Conservation (phyloP, 2,797 vertebrate genomes). For the Myoxocephalus aenaeus region DNA sequence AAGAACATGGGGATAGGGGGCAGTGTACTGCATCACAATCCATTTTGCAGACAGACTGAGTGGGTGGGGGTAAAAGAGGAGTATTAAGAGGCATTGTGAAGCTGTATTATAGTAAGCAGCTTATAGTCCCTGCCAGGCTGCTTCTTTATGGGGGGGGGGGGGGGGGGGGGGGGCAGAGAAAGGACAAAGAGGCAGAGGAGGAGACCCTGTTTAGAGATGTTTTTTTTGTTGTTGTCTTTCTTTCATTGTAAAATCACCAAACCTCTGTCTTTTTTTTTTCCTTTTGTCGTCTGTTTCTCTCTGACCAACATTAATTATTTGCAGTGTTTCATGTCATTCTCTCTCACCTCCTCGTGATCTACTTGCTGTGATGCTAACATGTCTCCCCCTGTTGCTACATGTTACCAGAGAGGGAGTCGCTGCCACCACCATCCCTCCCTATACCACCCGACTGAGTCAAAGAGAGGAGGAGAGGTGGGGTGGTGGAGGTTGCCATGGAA, state of each 20-base stretch:
- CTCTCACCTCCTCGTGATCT: constrained; percentile 22
- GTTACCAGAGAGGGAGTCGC: constrained; percentile 52
- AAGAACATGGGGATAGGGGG: constrained; percentile 1
- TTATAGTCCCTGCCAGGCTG: constrained; percentile 61
- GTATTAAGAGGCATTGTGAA: constrained; percentile 68
- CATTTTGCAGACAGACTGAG: constrained; percentile 43
- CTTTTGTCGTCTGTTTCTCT: constrained; percentile 19
- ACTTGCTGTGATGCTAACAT: constrained; percentile 39
- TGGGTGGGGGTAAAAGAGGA: constrained; percentile 47
- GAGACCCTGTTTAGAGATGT: constrained; percentile 13
- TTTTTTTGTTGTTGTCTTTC: not conserved
- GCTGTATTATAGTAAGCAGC: constrained; percentile 77
- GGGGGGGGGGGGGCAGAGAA: not conserved
- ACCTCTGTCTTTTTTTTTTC: not conserved
- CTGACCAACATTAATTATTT: constrained; percentile 17
- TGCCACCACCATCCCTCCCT: constrained; percentile 29
- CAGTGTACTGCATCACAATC: constrained; percentile 37
- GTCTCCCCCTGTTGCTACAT: constrained; percentile 32
- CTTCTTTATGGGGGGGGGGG: constrained; percentile 41
- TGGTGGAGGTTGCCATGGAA: constrained; percentile 81
- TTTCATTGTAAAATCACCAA: not conserved
- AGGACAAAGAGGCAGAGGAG: constrained; percentile 50
- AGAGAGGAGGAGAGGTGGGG: constrained; percentile 17
- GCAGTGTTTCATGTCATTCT: not conserved
- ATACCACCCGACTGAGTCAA: constrained; percentile 45